Conservation (phyloP, 2,797 vertebrate species). For the Enteromius afrohamiltoni region DNA sequence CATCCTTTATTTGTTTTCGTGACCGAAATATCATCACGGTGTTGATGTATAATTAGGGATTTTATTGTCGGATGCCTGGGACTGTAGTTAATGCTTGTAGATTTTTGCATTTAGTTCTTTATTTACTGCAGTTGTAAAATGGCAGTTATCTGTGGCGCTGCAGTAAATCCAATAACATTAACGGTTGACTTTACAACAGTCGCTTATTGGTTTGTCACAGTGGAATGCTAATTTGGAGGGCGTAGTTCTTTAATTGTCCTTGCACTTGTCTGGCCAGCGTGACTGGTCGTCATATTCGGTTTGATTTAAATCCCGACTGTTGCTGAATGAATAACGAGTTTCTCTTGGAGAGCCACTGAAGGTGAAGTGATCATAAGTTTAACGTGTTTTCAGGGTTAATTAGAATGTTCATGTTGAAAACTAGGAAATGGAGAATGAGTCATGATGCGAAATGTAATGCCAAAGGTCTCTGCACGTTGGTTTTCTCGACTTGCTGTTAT, state of each 20-base stretch:
- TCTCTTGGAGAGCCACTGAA: slow-evolving; percentile 19
- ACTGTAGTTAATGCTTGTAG: slow-evolving; percentile 24
- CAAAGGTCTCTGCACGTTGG: not conserved
- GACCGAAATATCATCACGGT: slow-evolving; percentile 6
- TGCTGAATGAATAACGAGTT: slow-evolving; percentile 14
- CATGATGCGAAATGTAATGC: not conserved
- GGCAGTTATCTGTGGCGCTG: slow-evolving; percentile 41
- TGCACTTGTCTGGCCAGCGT: slow-evolving; percentile 4
- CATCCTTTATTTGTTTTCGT: slow-evolving; percentile 23
- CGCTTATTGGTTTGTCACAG: slow-evolving; percentile 51
- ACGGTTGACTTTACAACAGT: slow-evolving; percentile 53
- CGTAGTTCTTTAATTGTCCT: slow-evolving; percentile 55
- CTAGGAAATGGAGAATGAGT: not conserved
- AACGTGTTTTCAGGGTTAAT: slow-evolving; percentile 44
- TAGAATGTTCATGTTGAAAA: slow-evolving; percentile 40
- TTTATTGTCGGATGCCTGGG: slow-evolving; percentile 37
- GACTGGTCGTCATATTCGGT: slow-evolving; percentile 34
- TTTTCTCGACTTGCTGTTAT: not conserved
- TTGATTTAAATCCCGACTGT: slow-evolving; percentile 21
- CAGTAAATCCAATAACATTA: slow-evolving; percentile 57
- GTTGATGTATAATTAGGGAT: slow-evolving; percentile 38
- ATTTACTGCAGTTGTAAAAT: slow-evolving; percentile 53
- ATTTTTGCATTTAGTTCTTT: slow-evolving; percentile 43
- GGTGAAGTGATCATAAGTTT: slow-evolving; percentile 35
- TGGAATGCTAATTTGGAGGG: slow-evolving; percentile 58